phyloP scores from a whole-genome alignment of 2,888 invertebrate genomes.

The Clostera curtula region DNA sequence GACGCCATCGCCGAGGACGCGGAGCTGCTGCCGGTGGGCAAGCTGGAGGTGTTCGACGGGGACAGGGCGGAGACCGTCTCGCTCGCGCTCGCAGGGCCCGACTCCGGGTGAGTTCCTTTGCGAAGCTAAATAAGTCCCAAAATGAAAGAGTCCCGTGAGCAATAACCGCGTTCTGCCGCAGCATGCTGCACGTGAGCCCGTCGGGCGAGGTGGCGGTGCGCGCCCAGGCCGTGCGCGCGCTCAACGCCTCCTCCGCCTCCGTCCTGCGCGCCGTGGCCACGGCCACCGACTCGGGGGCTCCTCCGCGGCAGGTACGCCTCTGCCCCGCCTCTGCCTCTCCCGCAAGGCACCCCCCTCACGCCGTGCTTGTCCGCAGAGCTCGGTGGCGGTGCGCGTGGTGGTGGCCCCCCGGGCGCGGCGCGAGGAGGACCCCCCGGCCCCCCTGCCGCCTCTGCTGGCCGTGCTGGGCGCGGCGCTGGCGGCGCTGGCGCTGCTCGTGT shows the following conservation, averaged over 20 bases:
- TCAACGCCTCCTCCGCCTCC: slow-evolving; percentile 72
- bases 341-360: background rate
- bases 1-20: slow-evolving; percentile 24
- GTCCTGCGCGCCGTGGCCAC: slow-evolving; percentile 86
- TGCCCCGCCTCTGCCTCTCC: background rate
- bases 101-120: slow-evolving; percentile 70
- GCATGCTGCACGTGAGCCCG: slow-evolving; percentile 78
- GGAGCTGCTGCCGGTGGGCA: slow-evolving; percentile 71
- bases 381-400: slow-evolving; percentile 78
- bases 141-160: background rate
- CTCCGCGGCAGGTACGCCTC: slow-evolving; percentile 80
- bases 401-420: slow-evolving; percentile 39
- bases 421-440: slow-evolving; percentile 63
- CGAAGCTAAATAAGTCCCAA: too few relatives aligned
- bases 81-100: slow-evolving; percentile 81
- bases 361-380: slow-evolving; percentile 45
- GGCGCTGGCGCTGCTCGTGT: slow-evolving; percentile 83
- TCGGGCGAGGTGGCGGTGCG: slow-evolving; percentile 80
- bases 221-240: slow-evolving; percentile 54
- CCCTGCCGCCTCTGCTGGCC: slow-evolving; percentile 81
- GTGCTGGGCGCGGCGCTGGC: slow-evolving; percentile 82
- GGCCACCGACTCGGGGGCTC: slow-evolving; percentile 88
- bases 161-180: slow-evolving; percentile 25
- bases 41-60: slow-evolving; percentile 90
- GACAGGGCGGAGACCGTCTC: slow-evolving; percentile 85